Conservation (phyloP, 2,888 invertebrate species). For the Omphaloscelis lunosa region DNA sequence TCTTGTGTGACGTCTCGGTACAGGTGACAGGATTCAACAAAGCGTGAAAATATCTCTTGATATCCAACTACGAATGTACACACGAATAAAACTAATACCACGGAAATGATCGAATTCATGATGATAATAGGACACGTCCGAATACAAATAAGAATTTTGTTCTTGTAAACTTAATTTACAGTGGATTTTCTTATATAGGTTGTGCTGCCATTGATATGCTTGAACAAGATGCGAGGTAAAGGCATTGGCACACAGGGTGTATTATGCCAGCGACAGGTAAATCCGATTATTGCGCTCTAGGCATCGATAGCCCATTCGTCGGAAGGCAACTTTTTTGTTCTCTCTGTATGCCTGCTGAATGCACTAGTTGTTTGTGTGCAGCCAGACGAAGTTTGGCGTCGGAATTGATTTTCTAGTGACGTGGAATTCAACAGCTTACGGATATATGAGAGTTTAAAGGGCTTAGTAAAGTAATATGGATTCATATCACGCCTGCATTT, state of each 20-base stretch:
- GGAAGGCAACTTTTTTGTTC: conserved; percentile 23
- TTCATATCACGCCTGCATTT: background rate
- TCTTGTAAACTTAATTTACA: background rate
- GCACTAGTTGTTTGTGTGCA: conserved; percentile 10
- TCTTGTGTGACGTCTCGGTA: conserved; percentile 33
- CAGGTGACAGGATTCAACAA: conserved; percentile 18
- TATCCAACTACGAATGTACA: conserved; percentile 7
- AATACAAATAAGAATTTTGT: background rate
- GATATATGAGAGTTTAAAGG: conserved; percentile 9
- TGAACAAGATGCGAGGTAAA: conserved; percentile 14
- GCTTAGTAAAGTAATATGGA: conserved; percentile 5
- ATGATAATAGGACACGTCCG: conserved; percentile 6
- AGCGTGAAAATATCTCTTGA: conserved; percentile 43
- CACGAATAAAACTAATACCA: conserved; percentile 8
- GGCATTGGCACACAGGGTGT: background rate
- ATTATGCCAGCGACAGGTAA: conserved; percentile 32
- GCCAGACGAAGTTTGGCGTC: conserved; percentile 21
- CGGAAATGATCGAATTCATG: conserved; percentile 20
- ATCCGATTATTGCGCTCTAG: conserved; percentile 28
- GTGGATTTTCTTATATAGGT: conserved; percentile 19
- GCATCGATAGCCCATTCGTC: conserved; percentile 31
- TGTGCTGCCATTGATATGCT: background rate
- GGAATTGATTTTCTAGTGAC: conserved; percentile 37
- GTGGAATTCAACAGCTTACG: conserved; percentile 8
- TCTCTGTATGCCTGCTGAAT: conserved; percentile 52